A percentile compares a stretch with the other conserved stretches of the same genome.
Evolutionary conservation across 2,113 vertebrate genomes (phyloP).

Genomic region (Lontra canadensis): DNA sequence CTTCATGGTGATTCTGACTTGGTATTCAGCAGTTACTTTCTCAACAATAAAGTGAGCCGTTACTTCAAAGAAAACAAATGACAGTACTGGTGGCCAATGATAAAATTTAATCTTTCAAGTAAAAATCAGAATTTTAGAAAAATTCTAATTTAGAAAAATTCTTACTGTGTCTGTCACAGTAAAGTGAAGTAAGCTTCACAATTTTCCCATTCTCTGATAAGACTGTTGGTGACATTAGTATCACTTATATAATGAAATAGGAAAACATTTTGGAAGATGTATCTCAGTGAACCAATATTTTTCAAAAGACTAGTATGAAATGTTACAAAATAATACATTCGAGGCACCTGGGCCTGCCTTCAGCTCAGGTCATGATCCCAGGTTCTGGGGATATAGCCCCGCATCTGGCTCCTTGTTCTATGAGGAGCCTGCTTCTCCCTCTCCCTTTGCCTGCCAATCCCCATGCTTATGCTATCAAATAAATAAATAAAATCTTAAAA

Average conservation of each 20-base stretch:
- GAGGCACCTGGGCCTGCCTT: too few relatives aligned
- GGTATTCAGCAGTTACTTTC: neutral
- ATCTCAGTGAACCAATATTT: neutral
- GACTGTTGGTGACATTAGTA: neutral
- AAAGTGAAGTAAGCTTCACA: neutral
- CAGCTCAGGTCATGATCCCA: too few relatives aligned
- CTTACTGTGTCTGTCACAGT: neutral
- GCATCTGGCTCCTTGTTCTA: too few relatives aligned
- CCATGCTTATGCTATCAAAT: too few relatives aligned
- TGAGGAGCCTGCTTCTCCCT: too few relatives aligned
- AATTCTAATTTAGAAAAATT: too few relatives aligned
- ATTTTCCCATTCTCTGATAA: neutral
- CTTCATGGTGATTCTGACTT: conserved; percentile 1
- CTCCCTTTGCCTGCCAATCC: too few relatives aligned
- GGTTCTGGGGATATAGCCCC: too few relatives aligned
- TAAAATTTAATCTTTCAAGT: conserved; percentile 20
- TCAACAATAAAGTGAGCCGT: neutral
- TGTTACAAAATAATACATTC: neutral
- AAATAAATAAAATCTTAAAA: neutral
- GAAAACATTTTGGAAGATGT: neutral
- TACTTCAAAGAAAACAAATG: neutral
- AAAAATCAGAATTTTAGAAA: conserved; percentile 24
- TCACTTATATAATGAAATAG: neutral
- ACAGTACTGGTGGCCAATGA: neutral
- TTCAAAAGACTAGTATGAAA: neutral